A percentile compares a stretch with the other conserved stretches of the same genome.
Evolutionary conservation across 2,888 invertebrate species (phyloP).

Genomic region (Apamea epomidion): DNA sequence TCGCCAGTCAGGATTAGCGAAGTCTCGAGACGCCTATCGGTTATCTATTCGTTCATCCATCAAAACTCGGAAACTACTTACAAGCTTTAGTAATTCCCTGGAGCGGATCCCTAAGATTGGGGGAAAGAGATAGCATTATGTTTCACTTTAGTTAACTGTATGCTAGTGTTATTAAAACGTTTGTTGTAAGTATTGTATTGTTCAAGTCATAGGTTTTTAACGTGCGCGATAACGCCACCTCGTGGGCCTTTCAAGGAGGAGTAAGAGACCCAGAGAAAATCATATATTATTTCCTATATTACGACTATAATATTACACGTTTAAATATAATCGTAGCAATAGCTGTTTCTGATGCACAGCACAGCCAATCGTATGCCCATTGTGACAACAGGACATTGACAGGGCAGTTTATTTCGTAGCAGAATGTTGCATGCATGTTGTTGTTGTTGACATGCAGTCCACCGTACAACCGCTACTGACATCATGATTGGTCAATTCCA

Average conservation of each 20-base stretch:
- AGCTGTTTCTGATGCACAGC: background rate
- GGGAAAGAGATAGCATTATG: slow-evolving; percentile 37
- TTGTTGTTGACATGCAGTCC: no score
- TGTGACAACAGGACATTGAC: no score
- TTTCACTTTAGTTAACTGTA: slow-evolving; percentile 24
- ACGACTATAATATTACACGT: no score
- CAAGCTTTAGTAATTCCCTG: slow-evolving; percentile 55
- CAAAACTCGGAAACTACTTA: slow-evolving; percentile 68
- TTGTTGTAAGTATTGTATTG: background rate
- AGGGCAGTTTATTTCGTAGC: background rate
- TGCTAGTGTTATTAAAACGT: slow-evolving; percentile 2
- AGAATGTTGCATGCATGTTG: no score
- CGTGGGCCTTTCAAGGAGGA: background rate
- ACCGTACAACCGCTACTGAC: background rate
- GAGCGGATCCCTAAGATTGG: slow-evolving; percentile 33
- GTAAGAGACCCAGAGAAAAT: background rate
- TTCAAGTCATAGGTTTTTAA: background rate
- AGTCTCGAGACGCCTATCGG: slow-evolving; percentile 66
- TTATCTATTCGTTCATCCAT: slow-evolving; percentile 67
- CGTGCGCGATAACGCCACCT: background rate
- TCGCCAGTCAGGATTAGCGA: slow-evolving; percentile 42
- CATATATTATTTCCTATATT: background rate
- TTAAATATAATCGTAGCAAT: background rate
- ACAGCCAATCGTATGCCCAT: background rate
- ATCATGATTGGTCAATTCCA: background rate